Evolutionary conservation across 2,888 invertebrate species (phyloP).

Genomic region (Amphipyra berbera): DNA sequence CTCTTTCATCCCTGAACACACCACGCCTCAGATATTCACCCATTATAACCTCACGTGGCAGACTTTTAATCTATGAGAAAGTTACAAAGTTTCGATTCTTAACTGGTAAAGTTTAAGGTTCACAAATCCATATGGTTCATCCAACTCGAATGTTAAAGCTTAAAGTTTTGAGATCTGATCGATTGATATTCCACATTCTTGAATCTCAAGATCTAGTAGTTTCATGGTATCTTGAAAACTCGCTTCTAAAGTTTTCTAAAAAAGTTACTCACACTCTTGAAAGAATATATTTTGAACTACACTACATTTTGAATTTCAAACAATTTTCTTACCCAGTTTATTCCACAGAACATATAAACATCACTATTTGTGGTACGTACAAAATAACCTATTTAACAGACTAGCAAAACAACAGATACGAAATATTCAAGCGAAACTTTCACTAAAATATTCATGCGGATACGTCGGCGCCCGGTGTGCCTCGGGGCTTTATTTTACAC

Average conservation of each 20-base stretch:
- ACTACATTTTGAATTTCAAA: no score
- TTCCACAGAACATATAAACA: slow-evolving; percentile 18
- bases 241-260: not conserved
- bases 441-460: slow-evolving; percentile 50
- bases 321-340: not conserved
- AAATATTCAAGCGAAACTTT: slow-evolving; percentile 49
- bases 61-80: slow-evolving; percentile 51
- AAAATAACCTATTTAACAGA: slow-evolving; percentile 52
- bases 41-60: slow-evolving; percentile 23
- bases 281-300: no score
- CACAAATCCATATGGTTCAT: slow-evolving; percentile 42
- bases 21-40: slow-evolving; percentile 46
- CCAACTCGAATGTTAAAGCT: slow-evolving; percentile 34
- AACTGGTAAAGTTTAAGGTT: slow-evolving; percentile 39
- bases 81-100: slow-evolving; percentile 41
- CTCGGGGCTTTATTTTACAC: slow-evolving; percentile 64
- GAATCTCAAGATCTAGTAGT: slow-evolving; percentile 5
- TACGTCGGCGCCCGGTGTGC: slow-evolving; percentile 59
- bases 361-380: slow-evolving; percentile 36
- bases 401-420: slow-evolving; percentile 48
- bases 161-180: slow-evolving; percentile 38
- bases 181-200: slow-evolving; percentile 21
- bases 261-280: not conserved
- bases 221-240: slow-evolving; percentile 3
- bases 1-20: slow-evolving; percentile 62